A percentile compares a stretch with the other conserved stretches of the same genome.
Conservation (phyloP, 2,113 vertebrate genomes). For the Anser cygnoides region DNA sequence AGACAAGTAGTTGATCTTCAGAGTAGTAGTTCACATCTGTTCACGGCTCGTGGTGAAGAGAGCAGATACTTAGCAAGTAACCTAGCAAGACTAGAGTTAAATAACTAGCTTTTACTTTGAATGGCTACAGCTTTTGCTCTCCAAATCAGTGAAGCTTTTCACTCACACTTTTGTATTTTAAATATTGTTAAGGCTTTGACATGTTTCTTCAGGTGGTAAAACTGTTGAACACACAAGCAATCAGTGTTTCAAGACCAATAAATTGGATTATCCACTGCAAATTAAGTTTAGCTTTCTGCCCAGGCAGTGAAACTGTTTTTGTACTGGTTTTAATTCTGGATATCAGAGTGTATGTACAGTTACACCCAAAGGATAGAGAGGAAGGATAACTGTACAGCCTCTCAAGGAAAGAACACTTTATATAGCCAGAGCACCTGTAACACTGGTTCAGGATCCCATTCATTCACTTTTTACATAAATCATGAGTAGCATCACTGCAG, state of each 20-base stretch:
- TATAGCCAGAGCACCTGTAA: background rate
- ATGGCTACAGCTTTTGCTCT: background rate
- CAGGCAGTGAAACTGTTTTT: background rate
- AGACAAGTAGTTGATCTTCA: background rate
- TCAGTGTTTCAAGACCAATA: background rate
- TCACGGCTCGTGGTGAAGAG: background rate
- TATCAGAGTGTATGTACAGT: accelerated
- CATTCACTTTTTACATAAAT: background rate
- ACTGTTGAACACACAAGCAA: background rate
- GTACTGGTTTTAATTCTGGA: background rate
- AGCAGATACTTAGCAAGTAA: background rate
- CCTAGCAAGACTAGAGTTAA: background rate
- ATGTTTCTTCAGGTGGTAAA: background rate
- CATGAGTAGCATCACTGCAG: background rate
- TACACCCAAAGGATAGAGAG: background rate
- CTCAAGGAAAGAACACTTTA: background rate
- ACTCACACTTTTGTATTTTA: background rate
- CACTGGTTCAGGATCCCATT: background rate
- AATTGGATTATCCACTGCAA: background rate
- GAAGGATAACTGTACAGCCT: background rate
- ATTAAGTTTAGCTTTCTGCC: background rate
- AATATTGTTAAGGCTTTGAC: background rate
- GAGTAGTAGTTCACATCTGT: background rate
- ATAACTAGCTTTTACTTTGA: background rate
- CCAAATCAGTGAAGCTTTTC: background rate